Evolutionary conservation across 1,140 invertebrate genomes (phyloP).

Genomic region (Pteromalus puparum): DNA sequence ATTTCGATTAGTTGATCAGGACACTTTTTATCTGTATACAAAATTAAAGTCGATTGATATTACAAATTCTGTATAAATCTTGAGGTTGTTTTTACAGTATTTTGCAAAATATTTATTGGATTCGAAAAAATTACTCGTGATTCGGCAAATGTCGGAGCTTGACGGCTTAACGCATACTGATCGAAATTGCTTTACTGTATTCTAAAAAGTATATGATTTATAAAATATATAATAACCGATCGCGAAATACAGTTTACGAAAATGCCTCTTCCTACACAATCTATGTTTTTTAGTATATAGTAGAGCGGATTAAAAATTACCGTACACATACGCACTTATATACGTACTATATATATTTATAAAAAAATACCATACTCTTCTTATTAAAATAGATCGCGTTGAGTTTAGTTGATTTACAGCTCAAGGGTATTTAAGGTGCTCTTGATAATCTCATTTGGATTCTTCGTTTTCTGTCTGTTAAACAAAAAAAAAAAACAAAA

Average conservation of each 20-base stretch:
- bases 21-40: neutral
- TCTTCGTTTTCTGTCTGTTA: neutral
- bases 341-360: neutral
- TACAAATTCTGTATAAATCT: neutral
- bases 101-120: neutral
- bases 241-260: neutral
- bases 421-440: neutral
- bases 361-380: neutral
- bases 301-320: neutral
- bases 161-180: no score
- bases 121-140: neutral
- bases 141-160: no score
- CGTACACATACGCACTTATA: slow-evolving; percentile 1
- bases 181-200: neutral
- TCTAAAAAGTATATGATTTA: neutral
- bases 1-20: neutral
- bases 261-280: neutral
- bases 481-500: neutral
- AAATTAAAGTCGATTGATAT: neutral
- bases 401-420: slow-evolving; percentile 4
- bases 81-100: slow-evolving; percentile 27
- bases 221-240: neutral
- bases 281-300: neutral
- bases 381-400: neutral
- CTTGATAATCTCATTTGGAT: slow-evolving; percentile 1